Evolutionary conservation across 2,113 vertebrate genomes (phyloP).

Genomic region (Myotis yumanensis): DNA sequence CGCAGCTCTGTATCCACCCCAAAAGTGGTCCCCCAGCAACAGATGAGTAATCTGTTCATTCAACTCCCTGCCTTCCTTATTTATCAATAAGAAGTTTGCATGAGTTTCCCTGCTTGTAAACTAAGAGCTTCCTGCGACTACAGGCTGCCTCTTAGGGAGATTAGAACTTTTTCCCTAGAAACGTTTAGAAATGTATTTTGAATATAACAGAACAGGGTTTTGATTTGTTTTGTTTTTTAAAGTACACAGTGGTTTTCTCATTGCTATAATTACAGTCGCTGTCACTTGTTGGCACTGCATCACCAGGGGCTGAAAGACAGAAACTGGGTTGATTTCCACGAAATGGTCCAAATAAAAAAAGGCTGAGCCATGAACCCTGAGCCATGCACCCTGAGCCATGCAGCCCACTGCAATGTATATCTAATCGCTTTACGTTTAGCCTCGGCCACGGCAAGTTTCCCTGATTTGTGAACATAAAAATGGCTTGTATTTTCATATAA

Average conservation of each 20-base stretch:
- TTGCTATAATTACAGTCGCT: not conserved
- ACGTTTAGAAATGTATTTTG: not conserved
- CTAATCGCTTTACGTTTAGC: not conserved
- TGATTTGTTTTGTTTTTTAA: constrained; percentile 41
- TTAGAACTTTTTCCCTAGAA: not conserved
- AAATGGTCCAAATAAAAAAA: constrained; percentile 55
- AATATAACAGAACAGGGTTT: not conserved
- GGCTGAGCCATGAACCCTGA: not conserved
- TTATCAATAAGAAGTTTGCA: not conserved
- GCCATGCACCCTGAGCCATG: not conserved
- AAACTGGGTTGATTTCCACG: constrained; percentile 20
- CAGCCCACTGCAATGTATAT: not conserved
- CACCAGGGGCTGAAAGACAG: not conserved
- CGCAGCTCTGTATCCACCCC: not conserved
- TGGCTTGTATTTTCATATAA: not conserved
- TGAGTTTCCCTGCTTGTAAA: not conserved
- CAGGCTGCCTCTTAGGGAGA: not conserved
- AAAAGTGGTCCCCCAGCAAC: not conserved
- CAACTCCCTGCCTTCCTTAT: not conserved
- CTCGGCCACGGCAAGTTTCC: not conserved
- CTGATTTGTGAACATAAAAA: constrained; percentile 37
- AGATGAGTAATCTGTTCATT: not conserved
- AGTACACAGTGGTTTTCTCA: not conserved
- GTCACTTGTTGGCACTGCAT: constrained; percentile 34
- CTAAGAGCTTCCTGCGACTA: not conserved